Percentiles rank a stretch among this genome's conserved stretches.
Evolutionary conservation across 2,113 vertebrate species (phyloP).

Genomic region (Anoura caudifer): DNA sequence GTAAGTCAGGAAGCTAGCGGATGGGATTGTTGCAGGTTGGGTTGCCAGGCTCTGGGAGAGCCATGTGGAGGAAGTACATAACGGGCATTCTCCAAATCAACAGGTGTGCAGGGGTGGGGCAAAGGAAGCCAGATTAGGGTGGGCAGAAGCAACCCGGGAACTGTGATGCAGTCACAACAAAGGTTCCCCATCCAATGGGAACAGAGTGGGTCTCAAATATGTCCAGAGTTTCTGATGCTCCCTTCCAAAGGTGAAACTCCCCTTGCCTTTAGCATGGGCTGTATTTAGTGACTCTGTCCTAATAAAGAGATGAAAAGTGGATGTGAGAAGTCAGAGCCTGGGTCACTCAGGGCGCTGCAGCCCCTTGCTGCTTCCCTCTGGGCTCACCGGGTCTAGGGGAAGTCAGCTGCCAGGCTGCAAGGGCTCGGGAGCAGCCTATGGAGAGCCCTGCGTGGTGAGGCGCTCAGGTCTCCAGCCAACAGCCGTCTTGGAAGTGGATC

Average conservation of each 20-base stretch:
- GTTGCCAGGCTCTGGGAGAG: background rate
- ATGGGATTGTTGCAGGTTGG: background rate
- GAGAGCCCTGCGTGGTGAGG: background rate
- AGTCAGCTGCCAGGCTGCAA: background rate
- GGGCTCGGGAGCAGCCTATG: background rate
- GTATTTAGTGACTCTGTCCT: background rate
- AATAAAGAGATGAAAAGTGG: background rate
- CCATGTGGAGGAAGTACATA: background rate
- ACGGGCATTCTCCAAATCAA: background rate
- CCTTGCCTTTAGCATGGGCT: background rate
- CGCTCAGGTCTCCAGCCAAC: background rate
- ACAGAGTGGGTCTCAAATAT: background rate
- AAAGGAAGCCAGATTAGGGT: background rate
- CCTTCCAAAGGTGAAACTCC: background rate
- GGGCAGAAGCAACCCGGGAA: background rate
- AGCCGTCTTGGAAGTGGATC: background rate
- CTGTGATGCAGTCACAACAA: background rate
- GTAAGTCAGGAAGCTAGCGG: background rate
- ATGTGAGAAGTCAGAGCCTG: background rate
- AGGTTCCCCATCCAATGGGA: background rate
- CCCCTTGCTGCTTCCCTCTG: background rate
- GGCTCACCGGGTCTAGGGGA: background rate
- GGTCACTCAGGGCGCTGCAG: background rate
- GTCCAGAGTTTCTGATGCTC: background rate
- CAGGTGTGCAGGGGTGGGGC: background rate